Evolutionary conservation across 2,113 vertebrate genomes (phyloP).

Genomic region (Peucedramus taeniatus): DNA sequence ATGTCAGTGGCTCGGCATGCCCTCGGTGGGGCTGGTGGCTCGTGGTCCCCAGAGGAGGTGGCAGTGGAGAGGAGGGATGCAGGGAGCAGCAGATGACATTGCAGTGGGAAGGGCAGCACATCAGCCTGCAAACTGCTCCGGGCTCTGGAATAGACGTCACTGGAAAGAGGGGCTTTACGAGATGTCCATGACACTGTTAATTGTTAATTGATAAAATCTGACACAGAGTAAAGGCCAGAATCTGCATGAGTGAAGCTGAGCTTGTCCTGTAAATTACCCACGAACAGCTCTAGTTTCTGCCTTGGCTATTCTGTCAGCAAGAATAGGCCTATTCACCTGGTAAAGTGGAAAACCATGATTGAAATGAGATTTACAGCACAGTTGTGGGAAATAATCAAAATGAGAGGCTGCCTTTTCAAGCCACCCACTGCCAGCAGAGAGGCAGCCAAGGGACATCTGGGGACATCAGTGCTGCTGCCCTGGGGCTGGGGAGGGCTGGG

Average conservation of each 20-base stretch:
- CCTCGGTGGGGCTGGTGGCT: rapidly evolving
- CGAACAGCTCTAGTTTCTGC: neutral
- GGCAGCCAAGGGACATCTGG: neutral
- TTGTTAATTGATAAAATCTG: slow-evolving; percentile 31
- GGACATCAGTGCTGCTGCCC: neutral
- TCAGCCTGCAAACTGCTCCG: neutral
- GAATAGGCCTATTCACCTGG: neutral
- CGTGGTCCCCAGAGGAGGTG: rapidly evolving
- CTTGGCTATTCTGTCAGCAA: neutral
- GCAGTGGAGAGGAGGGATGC: neutral
- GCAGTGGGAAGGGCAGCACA: neutral
- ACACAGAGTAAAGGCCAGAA: neutral
- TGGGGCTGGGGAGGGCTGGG: neutral
- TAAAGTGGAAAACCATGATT: neutral
- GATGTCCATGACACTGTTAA: neutral
- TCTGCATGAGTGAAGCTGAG: neutral
- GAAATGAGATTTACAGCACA: neutral
- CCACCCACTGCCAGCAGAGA: neutral
- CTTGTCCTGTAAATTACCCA: slow-evolving; percentile 2
- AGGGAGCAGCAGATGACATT: neutral
- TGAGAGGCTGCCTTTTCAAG: neutral
- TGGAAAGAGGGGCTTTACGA: neutral
- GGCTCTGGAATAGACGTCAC: neutral
- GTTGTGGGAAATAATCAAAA: neutral
- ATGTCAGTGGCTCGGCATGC: rapidly evolving